Evolutionary conservation across 1,140 invertebrate genomes (phyloP).

Genomic region (Whitmania pigra): DNA sequence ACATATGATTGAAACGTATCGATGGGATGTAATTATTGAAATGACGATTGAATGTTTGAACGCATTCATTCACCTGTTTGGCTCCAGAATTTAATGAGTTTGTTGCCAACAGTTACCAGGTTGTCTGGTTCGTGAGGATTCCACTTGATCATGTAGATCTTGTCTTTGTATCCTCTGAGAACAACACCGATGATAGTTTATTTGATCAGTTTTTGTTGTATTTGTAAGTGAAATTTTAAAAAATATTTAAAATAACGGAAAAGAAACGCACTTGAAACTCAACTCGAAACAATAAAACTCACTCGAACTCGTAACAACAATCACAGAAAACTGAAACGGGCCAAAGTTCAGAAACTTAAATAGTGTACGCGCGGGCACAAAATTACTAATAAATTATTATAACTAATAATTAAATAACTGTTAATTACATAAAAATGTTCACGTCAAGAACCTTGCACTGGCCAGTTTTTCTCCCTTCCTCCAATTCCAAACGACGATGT

Average conservation of each 20-base stretch:
- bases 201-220: too few species aligned
- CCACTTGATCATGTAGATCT: conserved; percentile 44
- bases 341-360: too few species aligned
- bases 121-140: conserved; percentile 38
- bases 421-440: not conserved
- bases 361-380: too few species aligned
- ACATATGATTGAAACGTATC: too few species aligned
- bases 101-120: conserved; percentile 41
- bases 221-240: too few species aligned
- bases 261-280: too few species aligned
- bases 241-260: too few species aligned
- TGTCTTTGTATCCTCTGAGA: conserved; percentile 42
- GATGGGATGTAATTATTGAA: not conserved
- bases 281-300: too few species aligned
- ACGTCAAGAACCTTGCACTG: conserved; percentile 34
- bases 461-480: conserved; percentile 42
- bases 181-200: not conserved
- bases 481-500: conserved; percentile 44
- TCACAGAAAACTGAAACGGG: too few species aligned
- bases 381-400: not conserved
- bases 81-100: conserved; percentile 44
- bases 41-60: conserved; percentile 14
- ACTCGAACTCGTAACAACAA: too few species aligned
- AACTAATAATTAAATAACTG: not conserved
- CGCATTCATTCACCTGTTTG: conserved; percentile 34